Conservation (phyloP, 2,797 vertebrate species). For the Sebastes goodei region DNA sequence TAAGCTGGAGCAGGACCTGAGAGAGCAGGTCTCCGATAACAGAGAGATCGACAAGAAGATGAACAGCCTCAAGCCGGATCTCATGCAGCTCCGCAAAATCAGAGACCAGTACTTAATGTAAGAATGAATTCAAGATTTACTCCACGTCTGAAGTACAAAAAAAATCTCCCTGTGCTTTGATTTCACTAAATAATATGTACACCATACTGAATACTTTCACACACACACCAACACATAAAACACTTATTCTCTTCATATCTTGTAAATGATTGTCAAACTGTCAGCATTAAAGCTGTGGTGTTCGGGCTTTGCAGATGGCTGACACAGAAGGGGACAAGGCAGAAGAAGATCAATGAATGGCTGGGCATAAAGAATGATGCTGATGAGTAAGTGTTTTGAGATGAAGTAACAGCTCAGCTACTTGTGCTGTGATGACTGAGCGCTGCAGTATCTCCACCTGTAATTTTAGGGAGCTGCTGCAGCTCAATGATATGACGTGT, state of each 20-base stretch:
- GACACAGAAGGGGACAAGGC: slow-evolving; percentile 96
- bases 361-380: slow-evolving; percentile 95
- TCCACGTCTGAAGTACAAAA: background rate
- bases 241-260: background rate
- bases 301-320: slow-evolving; percentile 89
- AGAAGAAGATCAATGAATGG: slow-evolving; percentile 98
- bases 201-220: background rate
- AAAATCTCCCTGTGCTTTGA: background rate
- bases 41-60: slow-evolving; percentile 98
- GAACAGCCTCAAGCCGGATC: slow-evolving; percentile 98
- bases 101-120: slow-evolving; percentile 98
- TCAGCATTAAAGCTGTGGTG: background rate
- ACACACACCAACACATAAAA: background rate
- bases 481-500: background rate
- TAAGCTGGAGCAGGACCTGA: slow-evolving; percentile 93
- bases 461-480: slow-evolving; percentile 1
- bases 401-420: background rate
- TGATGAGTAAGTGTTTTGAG: slow-evolving; percentile 90
- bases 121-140: slow-evolving; percentile 48
- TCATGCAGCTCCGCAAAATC: slow-evolving; percentile 97
- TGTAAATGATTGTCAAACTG: background rate
- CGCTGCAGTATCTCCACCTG: background rate
- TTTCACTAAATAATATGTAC: background rate
- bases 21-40: slow-evolving; percentile 90
- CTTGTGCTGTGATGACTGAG: background rate